Conservation (phyloP, 2,797 vertebrate species). For the Chaenodraco wilsoni region DNA sequence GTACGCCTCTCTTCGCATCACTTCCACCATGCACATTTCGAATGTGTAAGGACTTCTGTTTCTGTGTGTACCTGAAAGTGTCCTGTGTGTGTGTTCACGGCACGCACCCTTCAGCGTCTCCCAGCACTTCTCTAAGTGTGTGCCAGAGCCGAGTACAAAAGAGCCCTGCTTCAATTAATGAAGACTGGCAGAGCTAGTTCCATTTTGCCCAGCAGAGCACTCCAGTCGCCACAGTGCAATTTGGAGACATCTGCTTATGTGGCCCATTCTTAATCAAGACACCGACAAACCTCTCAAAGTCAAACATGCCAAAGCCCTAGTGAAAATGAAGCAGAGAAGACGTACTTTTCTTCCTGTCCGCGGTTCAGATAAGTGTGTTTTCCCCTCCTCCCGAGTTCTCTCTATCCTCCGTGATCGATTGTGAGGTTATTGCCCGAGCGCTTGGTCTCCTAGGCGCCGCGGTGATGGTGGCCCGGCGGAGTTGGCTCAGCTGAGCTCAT, state of each 20-base stretch:
- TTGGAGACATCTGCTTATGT: constrained; percentile 50
- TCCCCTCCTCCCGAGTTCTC: constrained; percentile 15
- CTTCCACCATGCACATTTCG: background rate
- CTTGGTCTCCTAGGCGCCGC: constrained; percentile 45
- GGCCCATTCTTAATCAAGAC: constrained; percentile 26
- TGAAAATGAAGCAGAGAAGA: constrained; percentile 11
- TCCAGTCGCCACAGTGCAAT: constrained; percentile 26
- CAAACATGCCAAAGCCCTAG: constrained; percentile 2
- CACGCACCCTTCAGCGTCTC: constrained; percentile 12
- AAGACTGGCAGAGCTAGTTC: constrained; percentile 46
- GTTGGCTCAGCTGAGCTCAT: constrained; percentile 64
- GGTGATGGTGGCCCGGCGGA: constrained; percentile 21
- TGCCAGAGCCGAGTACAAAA: constrained; percentile 35
- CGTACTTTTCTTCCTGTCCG: background rate
- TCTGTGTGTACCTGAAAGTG: background rate
- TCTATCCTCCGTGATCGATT: constrained; percentile 36
- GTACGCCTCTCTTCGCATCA: background rate
- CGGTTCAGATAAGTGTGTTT: background rate
- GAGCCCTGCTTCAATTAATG: constrained; percentile 38
- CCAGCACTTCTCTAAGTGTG: constrained; percentile 24
- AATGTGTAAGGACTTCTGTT: background rate
- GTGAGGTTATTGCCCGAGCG: constrained; percentile 31
- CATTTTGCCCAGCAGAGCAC: constrained; percentile 38
- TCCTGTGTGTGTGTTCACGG: constrained; percentile 8
- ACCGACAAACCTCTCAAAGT: constrained; percentile 17